Evolutionary conservation across 1,140 invertebrate species (phyloP), one percentile per base, ranked within the genome.

Genomic region (Euwallacea similis): DNA sequence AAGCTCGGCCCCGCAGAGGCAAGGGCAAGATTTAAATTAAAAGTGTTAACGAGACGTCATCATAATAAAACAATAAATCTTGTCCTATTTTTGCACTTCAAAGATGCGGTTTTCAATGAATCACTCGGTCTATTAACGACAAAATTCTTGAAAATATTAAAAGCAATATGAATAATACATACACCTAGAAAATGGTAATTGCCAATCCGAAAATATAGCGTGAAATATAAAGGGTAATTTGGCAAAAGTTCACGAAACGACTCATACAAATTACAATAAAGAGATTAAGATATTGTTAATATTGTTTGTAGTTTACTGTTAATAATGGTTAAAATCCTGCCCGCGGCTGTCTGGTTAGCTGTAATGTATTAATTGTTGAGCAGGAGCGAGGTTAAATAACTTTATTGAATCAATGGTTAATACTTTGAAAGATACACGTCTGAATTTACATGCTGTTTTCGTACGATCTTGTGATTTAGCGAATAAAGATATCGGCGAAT

Each of bases 191-290:
- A 50, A 50, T 33, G 21, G 21, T 50, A 50, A 50, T 50, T 50
- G 46, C 46, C 46, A 50, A 50, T 50, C 46, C 46, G 46, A 50
- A 50, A 50, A 50, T 50, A 50, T 50, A 50, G 46, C 13, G 46
- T 50, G 46, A 50, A 50, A 50, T 50, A 50, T 50, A 11, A 10
- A 13, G 13, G 46, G 46, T 50, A 56, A 21, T 21, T 56, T 15
- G 54, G 54, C 54, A 15, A 56, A 56, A 15, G 54, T 11, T 56
- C 6, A 50, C 47, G 21, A 50, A 11, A 11, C 54, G n/a, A 13
- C 8, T 56, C 10, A 8, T 13, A 13, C 9, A 56, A 13, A 16
- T 56, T 9, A 15, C 15, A 56, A 56, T 15, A 56, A 50, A 50
- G 46, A 10, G 46, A 50, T 50, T 13, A 50, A 50, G 9, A 11